Conservation (phyloP, 2,113 vertebrate genomes). For the Chitala chitala region DNA sequence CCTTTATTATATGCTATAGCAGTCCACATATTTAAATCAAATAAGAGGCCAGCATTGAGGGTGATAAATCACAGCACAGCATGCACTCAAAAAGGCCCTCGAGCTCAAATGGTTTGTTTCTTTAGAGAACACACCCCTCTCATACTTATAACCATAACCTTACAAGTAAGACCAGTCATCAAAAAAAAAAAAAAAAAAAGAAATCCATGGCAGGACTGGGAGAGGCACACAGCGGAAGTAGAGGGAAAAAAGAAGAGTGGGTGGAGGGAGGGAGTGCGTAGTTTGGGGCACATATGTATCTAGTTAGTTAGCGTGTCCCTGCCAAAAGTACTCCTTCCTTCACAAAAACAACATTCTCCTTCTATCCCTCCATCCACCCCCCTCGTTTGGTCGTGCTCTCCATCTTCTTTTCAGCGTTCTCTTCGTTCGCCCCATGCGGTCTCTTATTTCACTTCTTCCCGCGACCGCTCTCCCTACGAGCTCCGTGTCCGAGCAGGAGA, state of each 20-base stretch:
- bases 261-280: neutral
- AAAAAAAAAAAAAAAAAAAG: slow-evolving; percentile 4
- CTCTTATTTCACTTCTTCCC: neutral
- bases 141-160: slow-evolving; percentile 7
- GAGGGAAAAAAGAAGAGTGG: neutral
- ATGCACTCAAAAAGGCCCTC: neutral
- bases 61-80: neutral
- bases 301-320: slow-evolving; percentile 15
- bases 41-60: neutral
- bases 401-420: slow-evolving; percentile 1
- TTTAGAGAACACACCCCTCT: neutral
- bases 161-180: slow-evolving; percentile 14
- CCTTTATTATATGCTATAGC: no score
- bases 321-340: slow-evolving; percentile 20
- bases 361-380: slow-evolving; percentile 18
- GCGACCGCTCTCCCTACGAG: neutral
- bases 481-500: neutral
- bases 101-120: neutral
- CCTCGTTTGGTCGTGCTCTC: neutral
- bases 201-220: neutral
- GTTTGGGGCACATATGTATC: slow-evolving; percentile 19
- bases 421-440: neutral
- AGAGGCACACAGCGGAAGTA: neutral
- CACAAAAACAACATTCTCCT: slow-evolving; percentile 23
- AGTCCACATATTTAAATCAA: no score